phyloP scores from a whole-genome alignment of 2,797 vertebrate genomes.

The Margarornis squamiger region DNA sequence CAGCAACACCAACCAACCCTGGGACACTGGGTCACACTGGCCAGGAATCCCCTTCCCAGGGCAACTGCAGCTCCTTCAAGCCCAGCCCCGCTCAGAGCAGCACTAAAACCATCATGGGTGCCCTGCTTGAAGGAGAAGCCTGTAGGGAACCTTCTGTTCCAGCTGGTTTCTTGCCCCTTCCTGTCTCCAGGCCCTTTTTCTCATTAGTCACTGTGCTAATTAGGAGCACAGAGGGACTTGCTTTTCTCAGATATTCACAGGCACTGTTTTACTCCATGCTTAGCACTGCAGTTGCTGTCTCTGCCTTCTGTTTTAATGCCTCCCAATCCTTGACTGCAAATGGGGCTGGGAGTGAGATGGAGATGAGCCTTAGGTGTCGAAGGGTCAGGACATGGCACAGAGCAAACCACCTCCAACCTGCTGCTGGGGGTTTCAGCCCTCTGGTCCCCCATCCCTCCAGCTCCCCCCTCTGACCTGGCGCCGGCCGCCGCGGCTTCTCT shows the following conservation, averaged over 20 bases:
- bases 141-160: background rate
- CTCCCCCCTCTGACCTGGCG: conserved; percentile 58
- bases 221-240: background rate
- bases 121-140: background rate
- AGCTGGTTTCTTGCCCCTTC: background rate
- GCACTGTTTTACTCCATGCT: background rate
- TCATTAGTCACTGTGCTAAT: background rate
- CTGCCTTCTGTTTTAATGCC: background rate
- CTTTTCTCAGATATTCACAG: background rate
- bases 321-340: background rate
- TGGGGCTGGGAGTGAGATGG: background rate
- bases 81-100: background rate
- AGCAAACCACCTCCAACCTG: background rate
- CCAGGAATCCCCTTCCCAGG: background rate
- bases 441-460: accelerated
- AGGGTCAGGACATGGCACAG: accelerated
- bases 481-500: conserved; percentile 3
- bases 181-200: background rate
- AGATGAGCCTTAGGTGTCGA: background rate
- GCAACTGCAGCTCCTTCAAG: background rate
- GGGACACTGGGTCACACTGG: background rate
- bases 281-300: background rate
- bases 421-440: background rate
- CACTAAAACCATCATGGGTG: background rate
- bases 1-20: background rate